Conservation (phyloP, 2,888 invertebrate species). For the Cactoblastis cactorum region DNA sequence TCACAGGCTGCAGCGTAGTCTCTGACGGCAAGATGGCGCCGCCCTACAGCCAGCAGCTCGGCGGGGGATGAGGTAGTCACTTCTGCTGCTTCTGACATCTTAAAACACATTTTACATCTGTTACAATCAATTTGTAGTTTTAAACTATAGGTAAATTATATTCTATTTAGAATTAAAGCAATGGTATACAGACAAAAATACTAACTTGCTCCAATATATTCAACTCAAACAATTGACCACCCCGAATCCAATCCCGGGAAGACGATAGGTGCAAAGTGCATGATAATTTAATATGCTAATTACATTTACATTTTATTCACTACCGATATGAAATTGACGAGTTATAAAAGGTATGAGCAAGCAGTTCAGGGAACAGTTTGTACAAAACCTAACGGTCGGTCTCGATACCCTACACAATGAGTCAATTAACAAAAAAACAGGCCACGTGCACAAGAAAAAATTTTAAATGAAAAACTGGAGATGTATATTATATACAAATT, state of each 20-base stretch:
- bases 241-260: too few species aligned
- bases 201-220: too few species aligned
- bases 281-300: too few species aligned
- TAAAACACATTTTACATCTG: neutral
- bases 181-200: too few species aligned
- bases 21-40: conserved; percentile 86
- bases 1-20: conserved; percentile 87
- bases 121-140: neutral
- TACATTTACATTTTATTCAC: too few species aligned
- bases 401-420: neutral
- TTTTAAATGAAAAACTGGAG: neutral
- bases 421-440: neutral
- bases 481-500: neutral
- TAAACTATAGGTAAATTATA: too few species aligned
- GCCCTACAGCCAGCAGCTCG: conserved; percentile 85
- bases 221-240: too few species aligned
- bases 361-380: neutral
- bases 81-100: conserved; percentile 81
- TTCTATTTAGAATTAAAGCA: too few species aligned
- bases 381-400: neutral
- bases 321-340: neutral
- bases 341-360: neutral
- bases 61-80: conserved; percentile 64
- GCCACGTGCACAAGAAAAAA: conserved; percentile 5
- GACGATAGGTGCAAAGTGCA: too few species aligned